Conservation (phyloP, 2,888 invertebrate genomes). For the Morpho achilles region DNA sequence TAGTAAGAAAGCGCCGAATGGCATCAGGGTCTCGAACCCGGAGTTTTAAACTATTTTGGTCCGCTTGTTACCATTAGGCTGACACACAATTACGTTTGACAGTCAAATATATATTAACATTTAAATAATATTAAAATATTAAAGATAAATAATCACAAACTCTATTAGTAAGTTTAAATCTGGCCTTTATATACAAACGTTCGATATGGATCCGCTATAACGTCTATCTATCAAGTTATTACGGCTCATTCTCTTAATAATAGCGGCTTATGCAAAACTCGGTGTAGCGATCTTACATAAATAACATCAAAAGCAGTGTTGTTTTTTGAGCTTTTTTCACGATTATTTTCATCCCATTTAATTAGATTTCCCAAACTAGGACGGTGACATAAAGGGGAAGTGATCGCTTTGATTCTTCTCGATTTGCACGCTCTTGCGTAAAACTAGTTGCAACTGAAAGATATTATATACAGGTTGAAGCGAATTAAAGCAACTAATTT, state of each 20-base stretch:
- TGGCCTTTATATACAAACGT: too few relatives aligned
- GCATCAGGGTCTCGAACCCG: too few relatives aligned
- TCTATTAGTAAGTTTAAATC: too few relatives aligned
- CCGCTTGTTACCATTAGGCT: too few relatives aligned
- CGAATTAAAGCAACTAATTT: neutral
- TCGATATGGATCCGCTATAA: too few relatives aligned
- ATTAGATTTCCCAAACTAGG: constrained; percentile 23
- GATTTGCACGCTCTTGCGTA: constrained; percentile 63
- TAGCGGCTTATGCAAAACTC: neutral
- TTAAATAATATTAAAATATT: too few relatives aligned
- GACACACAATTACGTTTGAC: too few relatives aligned
- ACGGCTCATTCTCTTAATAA: neutral
- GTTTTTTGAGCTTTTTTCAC: constrained; percentile 4
- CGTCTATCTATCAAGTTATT: too few relatives aligned
- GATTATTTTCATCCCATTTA: constrained; percentile 12
- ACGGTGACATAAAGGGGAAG: constrained; percentile 55
- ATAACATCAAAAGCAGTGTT: neutral
- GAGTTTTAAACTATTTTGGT: too few relatives aligned
- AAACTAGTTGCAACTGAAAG: constrained; percentile 50
- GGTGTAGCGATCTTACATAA: neutral
- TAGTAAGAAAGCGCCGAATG: too few relatives aligned
- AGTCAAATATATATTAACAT: too few relatives aligned
- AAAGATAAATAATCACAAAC: too few relatives aligned
- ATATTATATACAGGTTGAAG: constrained; percentile 44
- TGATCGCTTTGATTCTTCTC: constrained; percentile 54